phyloP scores from a whole-genome alignment of 1,140 invertebrate genomes.

The Lucilia cuprina region DNA sequence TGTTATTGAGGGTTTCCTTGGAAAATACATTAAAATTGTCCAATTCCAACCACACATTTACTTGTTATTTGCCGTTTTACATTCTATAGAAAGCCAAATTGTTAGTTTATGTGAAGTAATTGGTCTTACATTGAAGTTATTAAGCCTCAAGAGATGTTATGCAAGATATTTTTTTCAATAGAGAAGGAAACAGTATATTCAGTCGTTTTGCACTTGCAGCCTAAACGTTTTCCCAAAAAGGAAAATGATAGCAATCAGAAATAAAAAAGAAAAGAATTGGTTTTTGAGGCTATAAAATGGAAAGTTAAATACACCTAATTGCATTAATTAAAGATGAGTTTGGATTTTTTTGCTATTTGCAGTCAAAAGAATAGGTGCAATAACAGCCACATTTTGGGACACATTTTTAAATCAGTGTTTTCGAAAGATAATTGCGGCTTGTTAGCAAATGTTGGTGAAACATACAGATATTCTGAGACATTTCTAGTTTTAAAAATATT shows the following conservation, averaged over 20 bases:
- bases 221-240: no score
- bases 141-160: constrained; percentile 9
- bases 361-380: no score
- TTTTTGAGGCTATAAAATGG: background rate
- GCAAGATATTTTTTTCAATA: constrained; percentile 9
- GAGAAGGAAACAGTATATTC: no score
- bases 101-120: constrained; percentile 21
- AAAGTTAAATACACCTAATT: constrained; percentile 22
- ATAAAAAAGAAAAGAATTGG: background rate
- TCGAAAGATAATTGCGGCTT: background rate
- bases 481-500: no score
- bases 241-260: no score
- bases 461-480: no score
- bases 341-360: background rate
- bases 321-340: constrained; percentile 31
- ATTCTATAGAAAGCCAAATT: background rate
- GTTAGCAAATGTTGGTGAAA: no score
- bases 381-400: background rate
- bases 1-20: background rate
- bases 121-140: constrained; percentile 33
- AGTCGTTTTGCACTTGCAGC: no score
- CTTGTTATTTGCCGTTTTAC: constrained; percentile 10
- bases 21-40: constrained; percentile 25
- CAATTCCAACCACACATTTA: constrained; percentile 29
- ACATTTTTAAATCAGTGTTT: background rate